Conservation (phyloP, 1,140 invertebrate genomes). For the Oreohelix idahoensis region DNA sequence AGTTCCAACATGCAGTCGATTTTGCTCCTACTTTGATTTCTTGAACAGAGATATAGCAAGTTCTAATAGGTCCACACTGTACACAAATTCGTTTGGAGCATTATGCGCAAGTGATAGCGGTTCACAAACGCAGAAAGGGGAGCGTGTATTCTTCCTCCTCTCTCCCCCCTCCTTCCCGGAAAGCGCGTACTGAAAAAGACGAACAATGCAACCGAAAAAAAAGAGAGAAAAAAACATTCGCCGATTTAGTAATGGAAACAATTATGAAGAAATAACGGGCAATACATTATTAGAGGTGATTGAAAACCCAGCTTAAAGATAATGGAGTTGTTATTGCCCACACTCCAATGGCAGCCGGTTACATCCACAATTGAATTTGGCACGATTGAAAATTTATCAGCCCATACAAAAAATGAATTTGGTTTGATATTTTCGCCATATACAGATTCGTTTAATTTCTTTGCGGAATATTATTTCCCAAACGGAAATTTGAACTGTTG, state of each 20-base stretch:
- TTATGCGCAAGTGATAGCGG: not conserved
- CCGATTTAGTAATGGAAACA: constrained; percentile 28
- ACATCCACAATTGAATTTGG: constrained; percentile 32
- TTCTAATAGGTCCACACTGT: not conserved
- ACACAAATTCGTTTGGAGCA: not conserved
- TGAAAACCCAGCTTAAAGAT: constrained; percentile 27
- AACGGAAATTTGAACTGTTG: constrained; percentile 38
- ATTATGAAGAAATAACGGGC: constrained; percentile 37
- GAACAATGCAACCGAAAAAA: not conserved
- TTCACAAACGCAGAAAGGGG: not conserved
- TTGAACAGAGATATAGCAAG: not conserved
- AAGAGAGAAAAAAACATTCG: no score
- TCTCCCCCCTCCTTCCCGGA: no score
- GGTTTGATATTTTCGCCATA: constrained; percentile 34
- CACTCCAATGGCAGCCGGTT: not conserved
- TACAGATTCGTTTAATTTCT: constrained; percentile 38
- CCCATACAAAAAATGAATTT: constrained; percentile 20
- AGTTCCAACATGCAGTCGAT: not conserved
- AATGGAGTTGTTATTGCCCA: constrained; percentile 15
- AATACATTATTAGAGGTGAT: constrained; percentile 25
- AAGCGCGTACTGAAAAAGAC: not conserved
- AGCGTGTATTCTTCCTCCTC: not conserved
- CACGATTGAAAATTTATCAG: constrained; percentile 38
- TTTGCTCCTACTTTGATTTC: not conserved
- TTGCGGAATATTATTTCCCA: constrained; percentile 34